Conservation (phyloP, 2,888 invertebrate genomes). For the Cotesia congregata region DNA sequence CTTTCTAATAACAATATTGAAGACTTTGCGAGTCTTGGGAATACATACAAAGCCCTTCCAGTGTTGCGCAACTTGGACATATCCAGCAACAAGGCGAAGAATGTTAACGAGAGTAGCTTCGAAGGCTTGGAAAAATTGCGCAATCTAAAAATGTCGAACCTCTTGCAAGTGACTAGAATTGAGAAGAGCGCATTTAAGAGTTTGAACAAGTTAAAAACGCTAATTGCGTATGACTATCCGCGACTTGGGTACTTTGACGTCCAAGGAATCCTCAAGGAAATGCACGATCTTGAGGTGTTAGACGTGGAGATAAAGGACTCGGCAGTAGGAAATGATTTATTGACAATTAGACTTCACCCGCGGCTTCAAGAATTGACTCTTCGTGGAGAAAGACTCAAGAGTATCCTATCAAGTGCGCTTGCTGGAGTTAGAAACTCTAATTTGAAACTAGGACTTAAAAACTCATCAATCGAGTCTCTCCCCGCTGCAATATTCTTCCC, state of each 20-base stretch:
- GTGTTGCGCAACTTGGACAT: constrained; percentile 83
- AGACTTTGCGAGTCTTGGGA: constrained; percentile 72
- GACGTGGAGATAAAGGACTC: constrained; percentile 91
- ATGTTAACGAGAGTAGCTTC: constrained; percentile 84
- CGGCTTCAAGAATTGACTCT: constrained; percentile 82
- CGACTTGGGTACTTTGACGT: constrained; percentile 87
- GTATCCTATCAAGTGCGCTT: constrained; percentile 85
- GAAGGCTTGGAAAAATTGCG: constrained; percentile 78
- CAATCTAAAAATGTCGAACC: constrained; percentile 77
- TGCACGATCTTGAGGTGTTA: constrained; percentile 81
- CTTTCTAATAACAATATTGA: constrained; percentile 80
- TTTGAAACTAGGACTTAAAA: constrained; percentile 81
- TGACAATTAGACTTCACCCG: constrained; percentile 85
- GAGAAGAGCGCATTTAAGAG: constrained; percentile 86
- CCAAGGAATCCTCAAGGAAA: constrained; percentile 84
- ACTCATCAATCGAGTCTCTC: constrained; percentile 83
- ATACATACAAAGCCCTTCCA: constrained; percentile 71
- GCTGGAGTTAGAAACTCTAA: constrained; percentile 84
- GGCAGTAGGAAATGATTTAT: constrained; percentile 84
- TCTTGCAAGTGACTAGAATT: constrained; percentile 81
- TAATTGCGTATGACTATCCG: constrained; percentile 84
- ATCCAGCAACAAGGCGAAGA: constrained; percentile 85
- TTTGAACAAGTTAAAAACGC: constrained; percentile 78
- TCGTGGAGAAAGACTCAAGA: constrained; percentile 81
- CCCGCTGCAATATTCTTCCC: constrained; percentile 90